Percentiles rank a stretch among this genome's conserved stretches.
Conservation (phyloP, 2,113 vertebrate species). For the Camelus dromedarius region DNA sequence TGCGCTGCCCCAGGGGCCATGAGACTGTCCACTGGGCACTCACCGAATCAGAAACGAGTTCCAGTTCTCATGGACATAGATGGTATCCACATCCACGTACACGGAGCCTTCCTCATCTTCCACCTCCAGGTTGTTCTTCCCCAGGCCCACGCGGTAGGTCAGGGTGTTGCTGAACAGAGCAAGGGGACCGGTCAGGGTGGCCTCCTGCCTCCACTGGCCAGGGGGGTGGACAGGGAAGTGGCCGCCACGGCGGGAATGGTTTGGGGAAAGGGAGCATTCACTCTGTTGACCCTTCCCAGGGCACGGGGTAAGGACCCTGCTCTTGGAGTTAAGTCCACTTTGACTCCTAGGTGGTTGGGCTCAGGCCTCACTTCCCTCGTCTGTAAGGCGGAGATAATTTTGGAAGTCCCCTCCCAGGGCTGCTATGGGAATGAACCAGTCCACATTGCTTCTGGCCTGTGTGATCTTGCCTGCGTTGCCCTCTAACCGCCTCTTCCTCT, state of each 20-base stretch:
- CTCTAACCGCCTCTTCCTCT: neutral
- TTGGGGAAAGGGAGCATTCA: neutral
- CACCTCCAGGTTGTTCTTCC: constrained; percentile 90
- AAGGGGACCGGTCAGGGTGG: neutral
- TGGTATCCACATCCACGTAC: constrained; percentile 88
- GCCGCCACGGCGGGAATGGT: neutral
- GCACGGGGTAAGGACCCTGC: neutral
- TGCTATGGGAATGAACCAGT: neutral
- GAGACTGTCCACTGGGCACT: neutral
- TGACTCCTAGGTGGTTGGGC: neutral
- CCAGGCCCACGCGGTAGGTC: constrained; percentile 93
- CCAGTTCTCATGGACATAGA: constrained; percentile 93
- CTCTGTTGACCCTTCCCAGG: neutral
- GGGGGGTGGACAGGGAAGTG: neutral
- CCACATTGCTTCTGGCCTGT: fast-evolving
- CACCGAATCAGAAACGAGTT: constrained; percentile 84
- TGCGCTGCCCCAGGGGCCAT: fast-evolving
- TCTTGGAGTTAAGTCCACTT: neutral
- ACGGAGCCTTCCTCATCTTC: constrained; percentile 85
- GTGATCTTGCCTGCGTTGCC: fast-evolving
- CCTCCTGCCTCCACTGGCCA: neutral
- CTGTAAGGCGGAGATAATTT: neutral
- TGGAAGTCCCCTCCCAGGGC: neutral
- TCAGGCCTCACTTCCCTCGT: neutral
- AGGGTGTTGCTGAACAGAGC: constrained; percentile 79